These are phyloP conservation scores for Lagria hirta DNA, from an alignment of 2,888 invertebrate species.

Conservation along the genomic window DNA sequence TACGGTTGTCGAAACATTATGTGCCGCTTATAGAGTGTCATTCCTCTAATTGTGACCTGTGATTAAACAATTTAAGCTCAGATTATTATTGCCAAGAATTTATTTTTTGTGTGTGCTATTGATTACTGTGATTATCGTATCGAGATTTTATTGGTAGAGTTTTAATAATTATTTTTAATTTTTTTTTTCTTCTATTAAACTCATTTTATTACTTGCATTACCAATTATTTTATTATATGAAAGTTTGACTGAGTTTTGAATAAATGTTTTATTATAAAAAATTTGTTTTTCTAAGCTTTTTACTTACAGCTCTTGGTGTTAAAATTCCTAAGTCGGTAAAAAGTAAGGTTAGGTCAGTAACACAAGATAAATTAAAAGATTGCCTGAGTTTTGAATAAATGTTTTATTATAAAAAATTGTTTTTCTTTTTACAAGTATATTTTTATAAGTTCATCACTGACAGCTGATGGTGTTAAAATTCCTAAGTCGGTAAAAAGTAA, in stretches of 20 bases:
- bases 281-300: too few species aligned
- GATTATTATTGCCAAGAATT: conserved; percentile 3
- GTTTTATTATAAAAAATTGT: conserved; percentile 16
- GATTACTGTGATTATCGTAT: conserved; percentile 17
- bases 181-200: conserved; percentile 7
- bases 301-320: conserved; percentile 96
- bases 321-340: conserved; percentile 96
- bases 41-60: conserved; percentile 39
- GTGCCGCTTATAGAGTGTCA: conserved; percentile 48
- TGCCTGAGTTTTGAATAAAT: conserved; percentile 24
- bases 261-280: conserved; percentile 17
- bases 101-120: conserved; percentile 14
- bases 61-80: conserved; percentile 16
- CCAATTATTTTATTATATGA: conserved; percentile 9
- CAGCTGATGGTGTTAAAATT: conserved; percentile 93
- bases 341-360: too few species aligned
- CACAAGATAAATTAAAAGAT: too few species aligned
- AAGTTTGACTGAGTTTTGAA: conserved; percentile 26
- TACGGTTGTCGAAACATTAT: conserved; percentile 69
- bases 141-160: conserved; percentile 3
- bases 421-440: conserved; percentile 77
- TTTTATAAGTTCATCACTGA: conserved; percentile 96
- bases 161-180: conserved; percentile 7
- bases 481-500: conserved; percentile 95
- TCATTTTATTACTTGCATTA: background rate